Conservation (phyloP, 1,140 invertebrate genomes). For the Trachymyrmex septentrionalis region DNA sequence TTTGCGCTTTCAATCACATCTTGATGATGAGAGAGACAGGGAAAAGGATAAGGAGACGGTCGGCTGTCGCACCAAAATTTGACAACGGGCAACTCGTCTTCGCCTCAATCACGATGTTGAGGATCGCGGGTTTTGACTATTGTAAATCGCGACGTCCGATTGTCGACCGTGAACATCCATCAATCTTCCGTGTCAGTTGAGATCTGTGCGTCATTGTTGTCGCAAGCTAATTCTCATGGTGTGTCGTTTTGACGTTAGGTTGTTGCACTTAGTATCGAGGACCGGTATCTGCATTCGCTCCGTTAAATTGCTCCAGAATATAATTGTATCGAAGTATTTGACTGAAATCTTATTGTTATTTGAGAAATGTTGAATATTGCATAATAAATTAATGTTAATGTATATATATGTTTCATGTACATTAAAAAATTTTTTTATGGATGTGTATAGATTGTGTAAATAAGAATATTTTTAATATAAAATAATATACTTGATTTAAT, state of each 20-base stretch:
- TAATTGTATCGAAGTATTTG: neutral
- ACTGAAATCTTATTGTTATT: slow-evolving; percentile 6
- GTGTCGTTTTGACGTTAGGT: neutral
- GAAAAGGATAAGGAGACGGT: no score
- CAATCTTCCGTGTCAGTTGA: neutral
- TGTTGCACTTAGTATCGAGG: neutral
- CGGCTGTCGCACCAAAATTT: neutral
- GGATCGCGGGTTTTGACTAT: neutral
- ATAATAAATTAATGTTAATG: neutral
- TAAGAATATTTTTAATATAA: neutral
- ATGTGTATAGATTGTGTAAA: neutral
- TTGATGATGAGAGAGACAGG: neutral
- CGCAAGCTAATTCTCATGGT: neutral
- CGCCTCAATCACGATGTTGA: neutral
- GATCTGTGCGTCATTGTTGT: neutral
- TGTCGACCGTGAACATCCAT: no score
- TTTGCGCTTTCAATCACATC: slow-evolving; percentile 26
- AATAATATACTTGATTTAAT: neutral
- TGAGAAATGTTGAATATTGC: neutral
- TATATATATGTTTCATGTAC: neutral
- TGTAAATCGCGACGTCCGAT: neutral
- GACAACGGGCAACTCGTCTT: slow-evolving; percentile 1
- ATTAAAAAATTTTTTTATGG: neutral
- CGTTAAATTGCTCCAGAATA: neutral
- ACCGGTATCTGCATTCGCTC: neutral